Base-by-base conservation (phyloP, 2,888 invertebrate genomes). In the Nudaria mundana region DNA sequence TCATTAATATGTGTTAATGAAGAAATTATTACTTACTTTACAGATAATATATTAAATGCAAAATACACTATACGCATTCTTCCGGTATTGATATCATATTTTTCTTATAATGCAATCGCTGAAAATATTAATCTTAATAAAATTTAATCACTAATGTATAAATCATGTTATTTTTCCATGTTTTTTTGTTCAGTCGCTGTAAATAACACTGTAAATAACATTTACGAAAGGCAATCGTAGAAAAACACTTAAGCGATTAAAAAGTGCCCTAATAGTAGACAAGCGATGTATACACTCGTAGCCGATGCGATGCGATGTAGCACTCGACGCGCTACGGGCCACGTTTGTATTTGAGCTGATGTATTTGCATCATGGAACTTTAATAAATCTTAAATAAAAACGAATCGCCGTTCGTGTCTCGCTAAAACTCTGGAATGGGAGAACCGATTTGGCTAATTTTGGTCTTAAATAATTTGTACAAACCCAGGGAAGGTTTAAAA, bases 161-260 rank as follows among this genome's bases (percentile, higher is more conserved):
- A 55, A 49, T 56, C 49, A 49, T 52, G 61, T 65, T 65, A 69
- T 66, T 63, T 53, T 57, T n/a, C n/a, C 53, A 52, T 54, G 61
- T 65, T 75, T 76, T 76, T 66, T 71, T 71, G 69, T 73, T 75
- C 70, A 69, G 76, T 70, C 76, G 74, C 66, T 69, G 75, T 72
- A 77, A 72, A 71, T 68, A 63, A 68, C 75, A n/a, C n/a, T n/a
- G n/a, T n/a, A 73, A 78, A 76, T 74, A 74, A 79, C 68, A 72
- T 67, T 66, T 33, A 11, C 22, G 15, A 37, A 25, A 65, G 76
- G 67, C 77, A 82, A 82, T 83, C 78, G 74, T 73, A 65, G 76
- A 67, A 64, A 20, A 76, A 79, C 86, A 86, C 86, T 85, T 83
- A 81, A 78, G 70, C 76, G 84, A 86, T 86, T 86, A 86, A 82